Evolutionary conservation across 1,140 invertebrate species (phyloP).

Genomic region (Procambarus clarkii): DNA sequence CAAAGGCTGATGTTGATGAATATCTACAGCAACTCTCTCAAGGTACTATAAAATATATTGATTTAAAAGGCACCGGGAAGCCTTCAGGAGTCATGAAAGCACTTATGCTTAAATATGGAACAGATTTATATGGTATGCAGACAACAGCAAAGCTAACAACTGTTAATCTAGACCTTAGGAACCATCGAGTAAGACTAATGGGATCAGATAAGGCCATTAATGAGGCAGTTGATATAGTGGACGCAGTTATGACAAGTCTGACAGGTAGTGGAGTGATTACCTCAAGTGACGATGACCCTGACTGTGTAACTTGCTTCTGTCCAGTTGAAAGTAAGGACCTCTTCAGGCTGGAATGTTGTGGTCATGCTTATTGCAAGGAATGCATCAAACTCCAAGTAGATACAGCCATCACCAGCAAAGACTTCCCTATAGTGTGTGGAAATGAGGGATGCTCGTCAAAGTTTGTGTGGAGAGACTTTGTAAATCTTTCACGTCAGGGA

Average conservation of each 20-base stretch:
- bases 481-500: slow-evolving; percentile 38
- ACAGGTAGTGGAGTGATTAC: neutral
- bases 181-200: slow-evolving; percentile 9
- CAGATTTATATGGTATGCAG: slow-evolving; percentile 4
- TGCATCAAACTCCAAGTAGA: slow-evolving; percentile 27
- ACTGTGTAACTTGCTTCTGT: slow-evolving; percentile 34
- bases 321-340: slow-evolving; percentile 10
- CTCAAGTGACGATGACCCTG: neutral
- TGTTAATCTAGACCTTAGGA: slow-evolving; percentile 19
- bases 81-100: slow-evolving; percentile 44
- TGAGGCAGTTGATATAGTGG: slow-evolving; percentile 18
- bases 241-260: neutral
- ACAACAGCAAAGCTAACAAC: neutral
- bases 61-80: slow-evolving; percentile 3
- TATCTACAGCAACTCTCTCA: slow-evolving; percentile 2
- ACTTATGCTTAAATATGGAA: slow-evolving; percentile 30
- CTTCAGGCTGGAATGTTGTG: slow-evolving; percentile 32
- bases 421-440: slow-evolving; percentile 32
- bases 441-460: neutral
- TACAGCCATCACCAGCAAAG: slow-evolving; percentile 33
- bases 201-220: slow-evolving; percentile 13
- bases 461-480: slow-evolving; percentile 35
- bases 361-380: slow-evolving; percentile 38
- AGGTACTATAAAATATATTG: neutral
- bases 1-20: neutral